phyloP scores from a whole-genome alignment of 2,113 vertebrate genomes.

The Etia nguti region DNA sequence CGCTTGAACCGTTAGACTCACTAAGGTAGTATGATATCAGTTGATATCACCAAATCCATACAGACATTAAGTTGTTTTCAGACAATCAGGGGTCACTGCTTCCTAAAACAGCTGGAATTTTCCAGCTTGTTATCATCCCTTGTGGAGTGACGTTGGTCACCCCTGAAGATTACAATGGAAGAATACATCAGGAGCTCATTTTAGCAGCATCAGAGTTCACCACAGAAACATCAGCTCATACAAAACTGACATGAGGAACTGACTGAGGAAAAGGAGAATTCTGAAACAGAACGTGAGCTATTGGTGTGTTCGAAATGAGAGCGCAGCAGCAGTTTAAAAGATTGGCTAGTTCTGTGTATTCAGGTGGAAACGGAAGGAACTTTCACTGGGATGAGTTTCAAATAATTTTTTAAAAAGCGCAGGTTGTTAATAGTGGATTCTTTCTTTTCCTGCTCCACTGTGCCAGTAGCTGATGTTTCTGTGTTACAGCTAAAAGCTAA shows the following conservation, averaged over 20 bases:
- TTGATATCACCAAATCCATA: background rate
- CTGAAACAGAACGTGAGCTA: background rate
- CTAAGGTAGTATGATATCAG: background rate
- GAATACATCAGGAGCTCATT: background rate
- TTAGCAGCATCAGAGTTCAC: background rate
- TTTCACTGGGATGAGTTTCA: background rate
- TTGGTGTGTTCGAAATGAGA: rapidly evolving
- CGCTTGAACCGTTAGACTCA: too few species aligned
- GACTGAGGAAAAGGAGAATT: background rate
- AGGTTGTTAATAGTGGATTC: background rate
- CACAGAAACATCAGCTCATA: rapidly evolving
- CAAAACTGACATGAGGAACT: too few species aligned
- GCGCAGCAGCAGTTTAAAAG: background rate
- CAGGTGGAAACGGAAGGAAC: background rate
- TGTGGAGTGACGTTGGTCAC: background rate
- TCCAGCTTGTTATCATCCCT: background rate
- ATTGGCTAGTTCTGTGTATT: background rate
- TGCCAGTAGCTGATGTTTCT: background rate
- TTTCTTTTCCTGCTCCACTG: background rate
- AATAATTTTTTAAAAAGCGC: background rate
- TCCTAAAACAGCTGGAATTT: background rate
- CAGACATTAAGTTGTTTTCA: background rate
- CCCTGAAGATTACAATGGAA: background rate
- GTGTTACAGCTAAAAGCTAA: background rate
- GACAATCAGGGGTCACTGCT: rapidly evolving